Evolutionary conservation across 2,888 invertebrate genomes (phyloP), one percentile per base, ranked within the genome.

Genomic region (Catocala fraxini): DNA sequence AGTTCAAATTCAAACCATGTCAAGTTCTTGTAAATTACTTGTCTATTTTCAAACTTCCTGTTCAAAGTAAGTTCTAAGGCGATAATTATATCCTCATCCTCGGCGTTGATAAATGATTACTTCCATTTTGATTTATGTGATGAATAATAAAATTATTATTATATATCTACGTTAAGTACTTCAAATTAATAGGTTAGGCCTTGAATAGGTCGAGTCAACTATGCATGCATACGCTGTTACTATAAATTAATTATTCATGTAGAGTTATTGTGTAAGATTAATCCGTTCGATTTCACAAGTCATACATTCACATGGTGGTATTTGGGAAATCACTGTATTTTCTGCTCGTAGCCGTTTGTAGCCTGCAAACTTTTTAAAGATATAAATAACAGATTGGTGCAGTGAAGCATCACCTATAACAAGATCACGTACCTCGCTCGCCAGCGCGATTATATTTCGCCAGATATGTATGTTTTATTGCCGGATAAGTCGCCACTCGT

Each of bases 371-470:
- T 25, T 25, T 25, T 25, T 15, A 35, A 57, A 67, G 65, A 77
- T 68, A 80, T 80, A 81, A 79, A 76, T 77, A 80, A 61, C 63
- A 70, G 70, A 76, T 76, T 61, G 64, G 63, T 51, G 65, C 51
- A 64, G 60, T 66, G 68, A 64, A 69, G 62, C 66, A 65, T 71
- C 49, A 66, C 63, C 63, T 58, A 66, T 85, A 86, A 86, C 79
- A 76, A 87, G 85, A 87, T 87, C 85, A 88, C 84, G 87, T 85
- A 74, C 78, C 47, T 66, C 13, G 33, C 46, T 54, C 63, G 70
- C 68, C 63, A 56, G 66, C 65, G 70, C 66, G 69, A 74, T 82
- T 68, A 74, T 85, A 82, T 83, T 79, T 83, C 70, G 79, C 69
- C 70, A 67, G 79, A 82, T 83, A 83, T 79, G 70, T 76, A 66